Evolutionary conservation across 2,888 invertebrate genomes (phyloP), one percentile per base, ranked within the genome.

Genomic region (Athalia circularis): DNA sequence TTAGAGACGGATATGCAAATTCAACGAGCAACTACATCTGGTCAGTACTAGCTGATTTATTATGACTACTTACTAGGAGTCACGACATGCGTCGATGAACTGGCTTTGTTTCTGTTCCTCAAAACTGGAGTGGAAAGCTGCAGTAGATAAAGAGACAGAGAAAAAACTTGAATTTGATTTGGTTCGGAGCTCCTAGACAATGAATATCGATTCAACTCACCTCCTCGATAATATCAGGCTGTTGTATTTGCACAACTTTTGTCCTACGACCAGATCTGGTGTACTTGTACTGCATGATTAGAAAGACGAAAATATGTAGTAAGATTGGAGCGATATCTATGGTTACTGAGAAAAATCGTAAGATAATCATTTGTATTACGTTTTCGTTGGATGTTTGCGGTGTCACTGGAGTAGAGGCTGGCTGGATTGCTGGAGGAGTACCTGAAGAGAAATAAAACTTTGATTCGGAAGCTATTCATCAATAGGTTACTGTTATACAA

Each of bases 181-280:
- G 5, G 11, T 45, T 57, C n/a, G 1, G 1, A 70, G 13, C 15
- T 54, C 52, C 48, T 65, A 65, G n/a, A 8, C 29, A 3, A 6
- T 47, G 11, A 65, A 48, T 65, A 6, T 65, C 59, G 2, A n/a
- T n/a, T 13, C 8, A 29, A 62, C 74, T 75, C 43, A 45, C 86
- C 68, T 89, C 89, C 81, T 90, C 89, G 78, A 88, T 85, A 45
- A 87, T 84, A 59, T 89, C 89, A 0, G 87, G 81, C 67, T 85
- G 87, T 74, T 86, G 85, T 4, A 84, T 29, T 79, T 85, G 86
- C 48, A 86, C 79, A 77, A 85, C 81, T 80, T 87, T 87, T 4
- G 87, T 81, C 77, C 86, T 85, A n/a, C 87, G 85, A 4, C 84
- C 85, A 3, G 85, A 81, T 74, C 87, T 84, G 6, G 85, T 81